These are phyloP conservation scores for Rhysida immarginata DNA, from an alignment of 1,140 invertebrate genomes.

Conservation along the genomic window DNA sequence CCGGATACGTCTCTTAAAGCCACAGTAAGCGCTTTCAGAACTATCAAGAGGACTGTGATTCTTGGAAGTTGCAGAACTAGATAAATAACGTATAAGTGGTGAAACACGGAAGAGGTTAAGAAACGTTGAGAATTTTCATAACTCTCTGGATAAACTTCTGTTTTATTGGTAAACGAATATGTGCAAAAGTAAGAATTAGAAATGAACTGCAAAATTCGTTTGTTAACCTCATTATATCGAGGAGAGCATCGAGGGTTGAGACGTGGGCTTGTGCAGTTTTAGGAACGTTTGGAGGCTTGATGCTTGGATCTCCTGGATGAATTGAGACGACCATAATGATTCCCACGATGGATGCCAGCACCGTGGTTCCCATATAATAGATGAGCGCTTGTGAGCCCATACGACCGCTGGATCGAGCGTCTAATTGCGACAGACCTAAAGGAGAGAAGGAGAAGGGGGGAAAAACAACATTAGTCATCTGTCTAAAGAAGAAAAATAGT, in stretches of 20 bases:
- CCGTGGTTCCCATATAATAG: constrained; percentile 43
- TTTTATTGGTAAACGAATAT: too few relatives aligned
- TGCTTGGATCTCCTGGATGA: constrained; percentile 31
- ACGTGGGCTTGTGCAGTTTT: constrained; percentile 19
- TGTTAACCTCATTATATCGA: constrained; percentile 40
- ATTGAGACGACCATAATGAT: constrained; percentile 35
- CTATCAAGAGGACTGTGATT: too few relatives aligned
- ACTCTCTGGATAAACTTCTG: too few relatives aligned
- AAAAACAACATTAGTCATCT: too few relatives aligned
- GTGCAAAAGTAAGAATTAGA: too few relatives aligned
- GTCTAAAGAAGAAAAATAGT: too few relatives aligned
- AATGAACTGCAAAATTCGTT: constrained; percentile 2
- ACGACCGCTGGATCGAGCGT: constrained; percentile 30
- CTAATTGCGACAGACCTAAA: constrained; percentile 27
- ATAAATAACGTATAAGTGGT: too few relatives aligned
- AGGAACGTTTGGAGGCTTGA: constrained; percentile 13
- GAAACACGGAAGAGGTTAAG: too few relatives aligned
- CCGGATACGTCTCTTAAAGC: too few relatives aligned
- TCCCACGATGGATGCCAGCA: constrained; percentile 36
- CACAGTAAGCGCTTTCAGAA: too few relatives aligned
- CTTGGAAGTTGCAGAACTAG: too few relatives aligned
- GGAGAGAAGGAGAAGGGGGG: not conserved
- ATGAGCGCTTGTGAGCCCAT: constrained; percentile 36
- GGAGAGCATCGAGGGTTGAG: constrained; percentile 39
- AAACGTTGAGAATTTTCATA: too few relatives aligned